Base-by-base conservation (phyloP, 1,140 invertebrate species). In the Leucophenga varia region DNA sequence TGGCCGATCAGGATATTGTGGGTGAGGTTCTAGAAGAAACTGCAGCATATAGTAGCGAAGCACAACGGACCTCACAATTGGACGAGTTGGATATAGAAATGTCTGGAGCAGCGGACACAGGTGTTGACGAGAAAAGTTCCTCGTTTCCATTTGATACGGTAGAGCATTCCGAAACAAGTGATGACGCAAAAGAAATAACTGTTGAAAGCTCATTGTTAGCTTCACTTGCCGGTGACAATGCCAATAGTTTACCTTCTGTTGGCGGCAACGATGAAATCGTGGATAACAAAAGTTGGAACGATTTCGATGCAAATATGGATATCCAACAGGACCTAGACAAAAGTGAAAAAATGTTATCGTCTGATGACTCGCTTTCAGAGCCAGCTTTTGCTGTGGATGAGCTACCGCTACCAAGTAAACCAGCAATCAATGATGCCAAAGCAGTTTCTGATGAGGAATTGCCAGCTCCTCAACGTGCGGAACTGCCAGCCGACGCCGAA, bases 401-500 rank as follows among this genome's bases (percentile, higher is more conserved):
- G 58, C 55, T 86, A 2, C 82, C 68, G 14, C 53, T 54, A 10
- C 63, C 65, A 3, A 68, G 54, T 25, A 74, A 74, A 16, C 65
- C 72, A 1, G 71, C 68, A 38, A 70, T 72, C 5, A 75, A 75
- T 43, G 68, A 72, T 50, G 84, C 84, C 17, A 84, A 86, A 72
- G 84, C 84, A 47, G 84, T 87, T 2, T 86, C 84, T 0, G 84
- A 86, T 57, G 84, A 90, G 76, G 88, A 90, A 75, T 71, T 90
- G 5, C 88, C 88, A 16, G 87, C 84, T 1, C 82, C 86, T 0
- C 83, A 86, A 55, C 79, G 86, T 25, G 86, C 86, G 36, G 86
- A 89, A 64, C 68, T 90, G n/a, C 87, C 87, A 2, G 82, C 83
- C 13, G 87, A 90, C 76, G 89, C 87, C 1, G 88, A 90, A 70